These are phyloP conservation scores for Megaceryle torquata DNA, from an alignment of 2,113 vertebrate genomes.

Conservation along the genomic window DNA sequence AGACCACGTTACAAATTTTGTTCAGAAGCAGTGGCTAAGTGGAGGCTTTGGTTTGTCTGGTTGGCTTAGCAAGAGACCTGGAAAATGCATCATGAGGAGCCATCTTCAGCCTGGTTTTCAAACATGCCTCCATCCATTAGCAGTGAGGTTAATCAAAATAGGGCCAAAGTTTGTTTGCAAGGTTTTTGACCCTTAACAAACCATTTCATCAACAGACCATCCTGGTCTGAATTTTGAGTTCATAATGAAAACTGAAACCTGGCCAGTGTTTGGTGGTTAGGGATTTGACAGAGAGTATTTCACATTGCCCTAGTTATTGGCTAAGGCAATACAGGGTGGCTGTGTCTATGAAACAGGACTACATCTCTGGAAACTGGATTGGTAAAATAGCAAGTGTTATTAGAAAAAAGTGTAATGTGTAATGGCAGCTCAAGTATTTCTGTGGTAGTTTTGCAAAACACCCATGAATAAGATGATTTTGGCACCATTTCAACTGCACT, in stretches of 20 bases:
- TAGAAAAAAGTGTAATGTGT: background rate
- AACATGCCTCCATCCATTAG: background rate
- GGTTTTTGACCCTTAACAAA: constrained; percentile 20
- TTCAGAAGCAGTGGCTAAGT: background rate
- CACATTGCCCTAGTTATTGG: constrained; percentile 41
- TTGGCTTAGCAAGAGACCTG: background rate
- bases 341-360: constrained; percentile 8
- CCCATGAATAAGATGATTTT: background rate
- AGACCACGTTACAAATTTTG: background rate
- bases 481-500: background rate
- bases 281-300: constrained; percentile 51
- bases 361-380: constrained; percentile 15
- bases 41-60: background rate
- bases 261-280: constrained; percentile 46
- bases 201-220: constrained; percentile 12
- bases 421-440: constrained; percentile 1
- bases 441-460: background rate
- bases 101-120: constrained; percentile 6
- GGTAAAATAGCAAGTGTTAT: background rate
- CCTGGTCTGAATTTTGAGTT: constrained; percentile 49
- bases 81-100: background rate
- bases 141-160: constrained; percentile 1
- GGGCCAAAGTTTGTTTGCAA: constrained; percentile 13
- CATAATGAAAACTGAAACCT: constrained; percentile 53
- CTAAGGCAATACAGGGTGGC: constrained; percentile 13